A percentile compares a stretch with the other conserved stretches of the same genome.
Evolutionary conservation across 92 coral and sea anemone species (phyloP).

Genomic region (Desmophyllum pertusum): DNA sequence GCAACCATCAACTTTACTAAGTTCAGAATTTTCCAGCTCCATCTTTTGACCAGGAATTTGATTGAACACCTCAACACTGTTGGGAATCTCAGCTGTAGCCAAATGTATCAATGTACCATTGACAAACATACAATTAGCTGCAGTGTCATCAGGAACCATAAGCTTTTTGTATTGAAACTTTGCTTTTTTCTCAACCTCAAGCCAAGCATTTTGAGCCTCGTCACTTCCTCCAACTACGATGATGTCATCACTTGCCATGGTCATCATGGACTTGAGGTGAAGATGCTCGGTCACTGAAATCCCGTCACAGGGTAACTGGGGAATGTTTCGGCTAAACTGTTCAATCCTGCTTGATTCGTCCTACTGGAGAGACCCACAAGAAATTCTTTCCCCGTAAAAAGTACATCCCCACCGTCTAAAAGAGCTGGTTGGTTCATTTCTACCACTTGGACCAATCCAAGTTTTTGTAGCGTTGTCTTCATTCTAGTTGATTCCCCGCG

Average conservation of each 20-base stretch:
- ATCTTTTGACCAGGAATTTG: constrained; percentile 66
- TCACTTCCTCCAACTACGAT: constrained; percentile 69
- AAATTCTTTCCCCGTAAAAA: constrained; percentile 93
- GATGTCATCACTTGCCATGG: constrained; percentile 81
- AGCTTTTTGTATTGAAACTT: constrained; percentile 72
- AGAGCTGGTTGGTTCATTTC: constrained; percentile 84
- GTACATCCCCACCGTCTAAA: constrained; percentile 95
- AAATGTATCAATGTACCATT: constrained; percentile 84
- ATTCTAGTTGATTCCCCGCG: constrained; percentile 75
- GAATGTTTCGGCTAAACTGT: constrained; percentile 69
- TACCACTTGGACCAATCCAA: constrained; percentile 71
- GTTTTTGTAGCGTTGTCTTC: constrained; percentile 49
- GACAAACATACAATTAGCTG: constrained; percentile 83
- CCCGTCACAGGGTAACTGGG: constrained; percentile 72
- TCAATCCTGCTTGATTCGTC: constrained; percentile 75
- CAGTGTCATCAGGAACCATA: constrained; percentile 75
- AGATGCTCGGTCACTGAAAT: constrained; percentile 62
- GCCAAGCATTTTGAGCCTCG: constrained; percentile 71
- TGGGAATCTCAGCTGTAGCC: constrained; percentile 65
- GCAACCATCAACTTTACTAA: constrained; percentile 89
- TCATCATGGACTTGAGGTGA: constrained; percentile 87
- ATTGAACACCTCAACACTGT: constrained; percentile 56
- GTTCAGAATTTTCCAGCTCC: constrained; percentile 77
- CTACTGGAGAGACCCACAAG: constrained; percentile 84
- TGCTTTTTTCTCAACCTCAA: constrained; percentile 65